These are phyloP conservation scores for Panulirus ornatus DNA, from an alignment of 1,140 invertebrate species.

Conservation along the genomic window DNA sequence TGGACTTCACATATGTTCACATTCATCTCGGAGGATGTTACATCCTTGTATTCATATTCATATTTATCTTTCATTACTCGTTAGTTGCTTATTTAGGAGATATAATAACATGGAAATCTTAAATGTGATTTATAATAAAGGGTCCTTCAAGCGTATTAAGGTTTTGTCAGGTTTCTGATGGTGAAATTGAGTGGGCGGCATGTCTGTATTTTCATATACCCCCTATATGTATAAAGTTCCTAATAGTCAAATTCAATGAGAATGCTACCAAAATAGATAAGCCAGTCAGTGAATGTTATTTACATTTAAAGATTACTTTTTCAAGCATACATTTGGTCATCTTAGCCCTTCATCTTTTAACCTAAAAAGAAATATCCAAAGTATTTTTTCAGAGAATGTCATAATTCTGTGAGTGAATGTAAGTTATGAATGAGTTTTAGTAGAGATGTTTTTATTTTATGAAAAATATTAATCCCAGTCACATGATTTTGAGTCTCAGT, in stretches of 20 bases:
- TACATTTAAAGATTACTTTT: no score
- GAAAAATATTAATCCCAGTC: background rate
- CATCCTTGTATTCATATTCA: slow-evolving; percentile 28
- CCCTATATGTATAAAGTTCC: background rate
- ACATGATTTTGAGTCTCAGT: background rate
- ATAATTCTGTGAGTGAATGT: background rate
- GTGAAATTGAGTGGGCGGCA: background rate
- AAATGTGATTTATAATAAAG: background rate
- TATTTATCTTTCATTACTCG: slow-evolving; percentile 42
- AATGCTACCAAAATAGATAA: no score
- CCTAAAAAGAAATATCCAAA: no score
- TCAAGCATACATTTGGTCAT: no score
- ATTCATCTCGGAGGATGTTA: slow-evolving; percentile 1
- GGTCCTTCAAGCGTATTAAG: background rate
- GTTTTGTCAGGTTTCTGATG: background rate
- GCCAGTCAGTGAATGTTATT: no score
- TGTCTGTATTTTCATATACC: slow-evolving; percentile 2
- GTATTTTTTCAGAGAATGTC: no score
- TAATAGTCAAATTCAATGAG: background rate
- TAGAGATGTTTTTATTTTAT: background rate
- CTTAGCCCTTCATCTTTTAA: no score
- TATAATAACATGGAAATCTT: slow-evolving; percentile 4
- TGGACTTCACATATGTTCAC: slow-evolving; percentile 18
- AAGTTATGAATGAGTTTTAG: background rate
- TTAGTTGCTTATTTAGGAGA: slow-evolving; percentile 3